Base-by-base conservation (phyloP, 2,797 vertebrate genomes). In the Channallabes apus region DNA sequence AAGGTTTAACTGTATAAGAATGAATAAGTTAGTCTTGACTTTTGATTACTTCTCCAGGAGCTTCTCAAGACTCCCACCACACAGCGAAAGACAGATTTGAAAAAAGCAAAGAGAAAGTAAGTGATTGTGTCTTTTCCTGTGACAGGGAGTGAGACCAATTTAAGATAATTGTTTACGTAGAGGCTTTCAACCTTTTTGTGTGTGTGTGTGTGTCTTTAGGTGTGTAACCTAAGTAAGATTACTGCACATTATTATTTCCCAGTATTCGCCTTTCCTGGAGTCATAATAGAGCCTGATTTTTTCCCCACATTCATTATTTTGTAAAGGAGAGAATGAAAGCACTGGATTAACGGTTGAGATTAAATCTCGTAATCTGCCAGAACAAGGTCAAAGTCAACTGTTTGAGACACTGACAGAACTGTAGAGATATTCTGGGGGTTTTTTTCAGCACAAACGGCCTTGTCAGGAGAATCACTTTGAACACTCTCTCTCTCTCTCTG, bases 51-150 rank as follows among this genome's bases (percentile, higher is more conserved):
- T 84, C 80, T 85, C 68, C 79, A 96, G 96, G 92, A 94, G 84
- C 91, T 87, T 90, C 89, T 93, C 87, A 93, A 95, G 86, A 91
- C 91, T 87, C 91, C 86, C 92, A 92, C 86, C 89, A 20, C 4
- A 20, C 80, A 71, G 27, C 3, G 58, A 35, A 84, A 84, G 51
- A 82, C 86, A 14, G 90, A 92, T 90, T 72, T 85, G 51, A 95
- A 93, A 92, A 92, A 91, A 86, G 91, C 86, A 71, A 92, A 86
- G 5, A 94, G 90, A 93, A 96, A 93, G 97, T 97, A 94, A 92
- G 94, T 93, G 29, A 72, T 38, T 17, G 3, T 24, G 4, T 51
- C 12, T 41, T 35, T 38, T 41, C 6, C 67, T 62, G 35, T 76
- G 27, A 76, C 15, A 56, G n/a, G 0, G 5, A 59, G 56, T 4